Evolutionary conservation across 92 coral and sea anemone genomes (phyloP), one percentile per base, ranked within the genome.

Genomic region (Palythoa heliodiscus): DNA sequence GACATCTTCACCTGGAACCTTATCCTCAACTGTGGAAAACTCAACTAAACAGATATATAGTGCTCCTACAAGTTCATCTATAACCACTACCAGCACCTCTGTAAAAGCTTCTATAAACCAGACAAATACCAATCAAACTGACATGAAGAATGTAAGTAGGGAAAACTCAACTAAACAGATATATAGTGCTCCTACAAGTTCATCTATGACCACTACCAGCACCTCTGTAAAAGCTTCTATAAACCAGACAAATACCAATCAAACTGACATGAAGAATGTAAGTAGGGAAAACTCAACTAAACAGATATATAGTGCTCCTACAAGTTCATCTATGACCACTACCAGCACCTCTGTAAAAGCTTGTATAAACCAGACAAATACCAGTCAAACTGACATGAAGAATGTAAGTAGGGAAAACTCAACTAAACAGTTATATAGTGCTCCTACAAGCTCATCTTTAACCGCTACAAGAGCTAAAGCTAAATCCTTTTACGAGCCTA

Each of bases 21-120:
- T 71, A 14, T 66, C 53, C 40, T 25, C 73, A 60, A 13, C 73
- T 14, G 53, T 78, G 50, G 91, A 83, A 57, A 88, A 87, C 85
- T 43, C 73, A 7, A 29, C 73, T 11, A 68, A 47, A 43, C 73
- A 40, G 37, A 2, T 52, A 15, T 19, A 66, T 66, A 40, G 61
- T 64, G 24, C 84, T 20, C 64, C 60, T 20, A 23, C 72, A 48
- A 80, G 37, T 47, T 53, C 84, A 50, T 68, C 74, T 24, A 5
- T 67, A 64, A 25, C 73, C 57, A 80, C 43, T 20, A 64, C 74
- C 13, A 66, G 60, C 52, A 23, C 84, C 3, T 22, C 60, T 1
- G 8, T 40, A 23, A 80, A 80, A 43, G 38, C 60, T 40, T 19
- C 83, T 4, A 25, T 55, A 66, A 80, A 80, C 52, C 61, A 15